A percentile compares a stretch with the other conserved stretches of the same genome.
Conservation (phyloP, 2,888 invertebrate genomes). For the Metallyticus violacea region DNA sequence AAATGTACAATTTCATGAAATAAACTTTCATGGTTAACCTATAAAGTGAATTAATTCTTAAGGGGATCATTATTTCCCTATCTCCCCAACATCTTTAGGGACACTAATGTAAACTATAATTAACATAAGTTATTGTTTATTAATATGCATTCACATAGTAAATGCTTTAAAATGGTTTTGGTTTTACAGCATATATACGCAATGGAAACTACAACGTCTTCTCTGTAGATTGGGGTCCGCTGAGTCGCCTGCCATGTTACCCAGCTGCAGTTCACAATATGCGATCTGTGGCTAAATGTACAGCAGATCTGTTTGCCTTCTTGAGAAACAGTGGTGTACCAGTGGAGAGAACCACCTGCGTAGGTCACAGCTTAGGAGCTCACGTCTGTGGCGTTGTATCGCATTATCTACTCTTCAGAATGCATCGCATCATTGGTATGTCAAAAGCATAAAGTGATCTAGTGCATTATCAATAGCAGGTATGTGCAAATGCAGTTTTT, state of each 20-base stretch:
- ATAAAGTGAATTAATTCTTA: too few relatives aligned
- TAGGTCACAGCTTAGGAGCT: conserved; percentile 70
- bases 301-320: conserved; percentile 60
- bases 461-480: not conserved
- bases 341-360: conserved; percentile 66
- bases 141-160: too few relatives aligned
- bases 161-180: not conserved
- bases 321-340: conserved; percentile 59
- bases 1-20: too few relatives aligned
- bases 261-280: conserved; percentile 74
- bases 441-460: too few relatives aligned
- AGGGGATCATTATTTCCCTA: too few relatives aligned
- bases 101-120: too few relatives aligned
- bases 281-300: conserved; percentile 66
- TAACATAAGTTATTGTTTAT: too few relatives aligned
- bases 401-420: conserved; percentile 66
- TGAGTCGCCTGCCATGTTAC: conserved; percentile 68
- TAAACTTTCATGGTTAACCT: too few relatives aligned
- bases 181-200: conserved; percentile 61
- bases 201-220: conserved; percentile 75
- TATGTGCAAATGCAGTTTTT: too few relatives aligned
- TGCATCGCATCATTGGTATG: conserved; percentile 69
- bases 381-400: conserved; percentile 75
- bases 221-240: conserved; percentile 73
- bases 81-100: too few relatives aligned